A percentile compares a stretch with the other conserved stretches of the same genome.
phyloP scores from a whole-genome alignment of 1,140 invertebrate genomes.

The Drosophila takahashii region DNA sequence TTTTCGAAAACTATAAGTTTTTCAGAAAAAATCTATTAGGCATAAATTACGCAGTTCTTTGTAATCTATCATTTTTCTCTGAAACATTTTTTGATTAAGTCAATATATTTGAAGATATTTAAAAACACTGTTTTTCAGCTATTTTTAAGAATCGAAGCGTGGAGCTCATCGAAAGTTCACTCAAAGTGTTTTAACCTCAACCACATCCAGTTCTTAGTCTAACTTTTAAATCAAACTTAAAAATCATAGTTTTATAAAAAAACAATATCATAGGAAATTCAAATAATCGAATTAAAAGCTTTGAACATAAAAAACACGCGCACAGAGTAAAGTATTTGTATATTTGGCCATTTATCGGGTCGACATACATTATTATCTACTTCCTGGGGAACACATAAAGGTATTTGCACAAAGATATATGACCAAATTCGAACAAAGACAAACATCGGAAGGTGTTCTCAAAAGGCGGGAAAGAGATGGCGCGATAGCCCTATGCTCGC shows the following conservation, averaged over 20 bases:
- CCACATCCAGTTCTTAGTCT: too few species aligned
- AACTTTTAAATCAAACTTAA: not conserved
- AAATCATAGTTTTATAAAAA: not conserved
- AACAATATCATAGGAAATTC: not conserved
- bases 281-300: not conserved
- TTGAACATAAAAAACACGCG: not conserved
- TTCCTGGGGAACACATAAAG: conserved; percentile 19
- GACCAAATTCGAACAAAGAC: conserved; percentile 17
- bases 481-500: conserved; percentile 1
- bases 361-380: conserved; percentile 29
- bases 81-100: too few species aligned
- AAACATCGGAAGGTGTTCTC: conserved; percentile 14
- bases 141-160: too few species aligned
- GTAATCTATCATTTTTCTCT: too few species aligned
- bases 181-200: too few species aligned
- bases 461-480: not conserved
- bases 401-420: not conserved
- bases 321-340: not conserved
- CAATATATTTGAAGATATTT: too few species aligned
- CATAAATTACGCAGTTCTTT: too few species aligned
- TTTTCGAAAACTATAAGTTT: too few species aligned
- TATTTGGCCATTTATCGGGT: conserved; percentile 34
- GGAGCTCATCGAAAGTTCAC: too few species aligned
- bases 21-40: too few species aligned
- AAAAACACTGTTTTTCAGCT: too few species aligned